These are phyloP conservation scores for Drosophila acutilabella DNA, from an alignment of 2,888 invertebrate genomes.

Conservation along the genomic window DNA sequence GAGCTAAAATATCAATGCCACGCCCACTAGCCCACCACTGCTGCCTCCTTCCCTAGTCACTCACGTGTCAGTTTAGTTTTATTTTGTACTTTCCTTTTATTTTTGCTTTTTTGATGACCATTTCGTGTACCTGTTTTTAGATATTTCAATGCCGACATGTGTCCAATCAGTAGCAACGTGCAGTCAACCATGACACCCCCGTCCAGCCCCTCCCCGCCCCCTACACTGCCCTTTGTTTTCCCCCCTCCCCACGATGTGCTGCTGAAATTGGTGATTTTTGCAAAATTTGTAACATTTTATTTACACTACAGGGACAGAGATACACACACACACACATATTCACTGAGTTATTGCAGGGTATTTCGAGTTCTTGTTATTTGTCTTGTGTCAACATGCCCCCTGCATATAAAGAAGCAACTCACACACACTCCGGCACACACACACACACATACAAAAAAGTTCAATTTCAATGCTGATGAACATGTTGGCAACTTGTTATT, in stretches of 20 bases:
- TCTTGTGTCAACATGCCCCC: slow-evolving; percentile 71
- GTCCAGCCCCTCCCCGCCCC: neutral
- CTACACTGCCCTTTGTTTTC: neutral
- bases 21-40: slow-evolving; percentile 28
- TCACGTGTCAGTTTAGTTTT: slow-evolving; percentile 42
- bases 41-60: slow-evolving; percentile 5
- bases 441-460: slow-evolving; percentile 22
- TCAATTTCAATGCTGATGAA: slow-evolving; percentile 75
- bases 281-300: slow-evolving; percentile 77
- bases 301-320: slow-evolving; percentile 60
- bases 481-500: slow-evolving; percentile 51
- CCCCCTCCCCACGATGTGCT: rapidly evolving
- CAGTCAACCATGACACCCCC: slow-evolving; percentile 58
- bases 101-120: slow-evolving; percentile 34
- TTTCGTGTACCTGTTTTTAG: slow-evolving; percentile 54
- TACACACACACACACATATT: slow-evolving; percentile 36
- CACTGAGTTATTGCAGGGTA: slow-evolving; percentile 8
- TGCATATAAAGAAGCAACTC: slow-evolving; percentile 69
- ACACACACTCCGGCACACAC: slow-evolving; percentile 4
- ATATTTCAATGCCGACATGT: slow-evolving; percentile 75
- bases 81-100: neutral
- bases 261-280: slow-evolving; percentile 39
- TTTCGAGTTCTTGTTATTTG: slow-evolving; percentile 57
- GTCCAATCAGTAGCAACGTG: slow-evolving; percentile 76
- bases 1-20: slow-evolving; percentile 49